Evolutionary conservation across 2,888 invertebrate species (phyloP), one percentile per base, ranked within the genome.

Genomic region (Callimorpha dominula): DNA sequence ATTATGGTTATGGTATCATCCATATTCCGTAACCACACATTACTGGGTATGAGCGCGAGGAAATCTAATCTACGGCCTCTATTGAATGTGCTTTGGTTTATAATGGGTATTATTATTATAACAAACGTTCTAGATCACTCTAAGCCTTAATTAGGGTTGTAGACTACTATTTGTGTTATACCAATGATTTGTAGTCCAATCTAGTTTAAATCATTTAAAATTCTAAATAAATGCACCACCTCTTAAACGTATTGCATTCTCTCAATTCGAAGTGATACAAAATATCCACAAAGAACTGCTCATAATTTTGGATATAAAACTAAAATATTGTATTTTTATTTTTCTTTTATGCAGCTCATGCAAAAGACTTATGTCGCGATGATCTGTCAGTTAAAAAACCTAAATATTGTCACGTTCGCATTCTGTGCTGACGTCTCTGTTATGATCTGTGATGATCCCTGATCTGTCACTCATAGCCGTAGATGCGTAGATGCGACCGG

Each of bases 1-100:
- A 68, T 68, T 68, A 54, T 43, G 54, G 54, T 57, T 68, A 54
- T 68, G n/a, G 54, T 42, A 57, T 20, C 67, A 68, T 68, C n/a
- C 67, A 68, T 43, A 43, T 54, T 43, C 54, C n/a, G 67, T 43
- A 68, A 57, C 54, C 42, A 54, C 42, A 54, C 54, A 68, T 68
- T 68, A 68, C 67, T 54, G 54, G 54, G 57, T 52, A 54, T 42
- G 14, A 43, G 54, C 54, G 31, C 65, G 17, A 40, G 40, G 65
- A 57, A 43, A 42, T 54, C n/a, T 68, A 68, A 68, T 68, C 67
- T 54, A 43, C 54, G 67, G 54, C 5, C 50, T 65, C 20, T 42
- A 42, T 31, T 54, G 12, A 52, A 52, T 52, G 49, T 65, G 65
- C 20, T 65, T 20, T 40, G 57, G 65, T 65, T 31, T 49, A 67